Base-by-base conservation (phyloP, 2,113 vertebrate species). In the Electrona antarctica region DNA sequence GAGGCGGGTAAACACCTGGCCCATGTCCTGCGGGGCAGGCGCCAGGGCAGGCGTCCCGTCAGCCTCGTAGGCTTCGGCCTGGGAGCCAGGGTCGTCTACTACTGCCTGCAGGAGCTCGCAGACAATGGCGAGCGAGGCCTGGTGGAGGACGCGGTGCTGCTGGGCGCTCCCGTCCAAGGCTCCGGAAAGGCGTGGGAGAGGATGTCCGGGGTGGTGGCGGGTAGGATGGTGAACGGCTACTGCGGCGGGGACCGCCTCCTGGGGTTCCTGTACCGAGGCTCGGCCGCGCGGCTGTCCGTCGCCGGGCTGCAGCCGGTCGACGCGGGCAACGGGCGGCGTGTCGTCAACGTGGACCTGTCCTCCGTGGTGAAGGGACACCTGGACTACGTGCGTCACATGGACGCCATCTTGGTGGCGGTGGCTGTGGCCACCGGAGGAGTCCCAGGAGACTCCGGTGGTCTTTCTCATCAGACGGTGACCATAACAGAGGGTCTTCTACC, bases 221-320 rank as follows among this genome's bases (percentile, higher is more conserved):
- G 97, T 45, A 95, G 92, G 91, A 97, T 99, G 76, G 77, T 98
- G 14, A 98, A 99, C 0, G 97, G 97, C 58, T 99, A 96, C 70
- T 95, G 95, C 95, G 97, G 98, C 84, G 95, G 95, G 0, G 98
- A 99, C 87, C 98, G 97, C 96, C 94, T 99, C 55, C 93, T 99
- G 86, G 84, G 97, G 7, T 98, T 95, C 68, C 92, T 99, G n/a
- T 99, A 99, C 88, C 94, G 98, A 76, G 94, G 96, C 3, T 98
- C 97, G 6, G 93, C 96, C 0, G 95, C 87, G 73, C 94, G 96
- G 82, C 76, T 98, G 58, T 95, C 60, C 0, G 97, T 98, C 0
- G 97, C 98, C 0, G 97, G 98, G 57, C 93, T 99, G 28, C 97
- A 96, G 87, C 97, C 98, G 4, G 93, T 99, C 0, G 80, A 74